A percentile compares a stretch with the other conserved stretches of the same genome.
Conservation (phyloP, 2,797 vertebrate genomes). For the Sebastes alutus region DNA sequence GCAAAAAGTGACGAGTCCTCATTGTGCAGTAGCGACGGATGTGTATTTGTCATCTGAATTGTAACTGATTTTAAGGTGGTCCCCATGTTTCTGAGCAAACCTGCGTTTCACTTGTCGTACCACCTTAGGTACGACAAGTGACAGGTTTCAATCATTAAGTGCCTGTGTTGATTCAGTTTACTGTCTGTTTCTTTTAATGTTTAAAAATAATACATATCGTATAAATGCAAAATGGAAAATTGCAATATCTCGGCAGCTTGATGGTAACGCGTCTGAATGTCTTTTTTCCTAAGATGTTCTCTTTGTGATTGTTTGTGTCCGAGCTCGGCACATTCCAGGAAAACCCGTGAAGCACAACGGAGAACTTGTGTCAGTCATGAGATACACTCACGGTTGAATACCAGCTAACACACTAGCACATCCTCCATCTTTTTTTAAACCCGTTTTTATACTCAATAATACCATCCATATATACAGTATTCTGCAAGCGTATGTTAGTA, state of each 20-base stretch:
- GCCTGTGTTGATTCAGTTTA: constrained; percentile 64
- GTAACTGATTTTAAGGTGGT: constrained; percentile 21
- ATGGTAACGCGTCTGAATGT: constrained; percentile 42
- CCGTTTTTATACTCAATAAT: constrained; percentile 51
- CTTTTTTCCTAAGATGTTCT: constrained; percentile 44
- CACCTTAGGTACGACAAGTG: constrained; percentile 19
- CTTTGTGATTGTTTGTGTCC: constrained; percentile 65
- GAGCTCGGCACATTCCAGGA: constrained; percentile 64
- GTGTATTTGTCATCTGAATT: constrained; percentile 7
- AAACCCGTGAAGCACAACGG: constrained; percentile 50
- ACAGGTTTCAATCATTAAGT: constrained; percentile 56
- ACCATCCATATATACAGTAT: constrained; percentile 16
- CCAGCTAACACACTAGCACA: constrained; percentile 45
- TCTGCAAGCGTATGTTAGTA: constrained; percentile 38
- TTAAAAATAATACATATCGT: constrained; percentile 34
- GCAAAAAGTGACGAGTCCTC: constrained; percentile 71
- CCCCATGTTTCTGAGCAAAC: constrained; percentile 21
- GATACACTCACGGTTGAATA: constrained; percentile 37
- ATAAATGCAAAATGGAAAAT: constrained; percentile 46
- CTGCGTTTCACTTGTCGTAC: constrained; percentile 19
- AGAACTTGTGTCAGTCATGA: constrained; percentile 21
- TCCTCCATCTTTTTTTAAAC: constrained; percentile 34
- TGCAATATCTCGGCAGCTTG: constrained; percentile 81
- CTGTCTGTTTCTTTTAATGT: constrained; percentile 27
- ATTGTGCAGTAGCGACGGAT: constrained; percentile 38